phyloP scores from a whole-genome alignment of 2,888 invertebrate genomes.

The Lycocerus yunnanus region DNA sequence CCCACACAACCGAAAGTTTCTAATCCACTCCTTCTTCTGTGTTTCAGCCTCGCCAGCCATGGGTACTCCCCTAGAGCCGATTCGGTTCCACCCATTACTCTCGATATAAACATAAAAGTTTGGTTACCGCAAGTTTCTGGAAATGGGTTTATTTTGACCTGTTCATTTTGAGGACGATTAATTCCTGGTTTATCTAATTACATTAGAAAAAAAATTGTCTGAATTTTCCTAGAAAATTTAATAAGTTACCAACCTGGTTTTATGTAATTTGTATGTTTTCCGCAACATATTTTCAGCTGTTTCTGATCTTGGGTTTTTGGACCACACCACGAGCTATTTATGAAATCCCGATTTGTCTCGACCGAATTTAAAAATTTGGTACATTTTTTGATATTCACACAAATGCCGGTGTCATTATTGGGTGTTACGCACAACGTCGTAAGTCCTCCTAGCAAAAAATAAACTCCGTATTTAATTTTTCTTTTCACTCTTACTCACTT shows the following conservation, averaged over 20 bases:
- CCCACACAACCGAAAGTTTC: constrained; percentile 56
- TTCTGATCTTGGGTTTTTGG: constrained; percentile 38
- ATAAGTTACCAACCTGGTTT: not conserved
- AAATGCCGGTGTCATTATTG: constrained; percentile 50
- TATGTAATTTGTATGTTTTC: constrained; percentile 31
- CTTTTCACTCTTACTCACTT: not conserved
- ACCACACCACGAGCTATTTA: constrained; percentile 44
- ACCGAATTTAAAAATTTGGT: constrained; percentile 40
- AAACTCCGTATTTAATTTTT: not conserved
- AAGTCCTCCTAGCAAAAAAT: constrained; percentile 40
- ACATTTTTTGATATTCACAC: constrained; percentile 55
- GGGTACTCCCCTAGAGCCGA: constrained; percentile 61
- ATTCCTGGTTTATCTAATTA: not conserved
- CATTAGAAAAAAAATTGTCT: not conserved
- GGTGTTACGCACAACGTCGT: constrained; percentile 54
- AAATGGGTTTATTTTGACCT: constrained; percentile 30
- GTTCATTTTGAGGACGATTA: not conserved
- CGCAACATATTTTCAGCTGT: constrained; percentile 49
- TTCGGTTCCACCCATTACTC: constrained; percentile 54
- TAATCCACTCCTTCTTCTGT: constrained; percentile 47
- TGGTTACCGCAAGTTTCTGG: constrained; percentile 50
- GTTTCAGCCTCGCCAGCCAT: constrained; percentile 60
- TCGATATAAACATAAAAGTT: constrained; percentile 31
- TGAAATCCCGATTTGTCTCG: constrained; percentile 33
- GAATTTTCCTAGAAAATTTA: not conserved